phyloP scores from a whole-genome alignment of 2,113 vertebrate species.

The Columba livia region DNA sequence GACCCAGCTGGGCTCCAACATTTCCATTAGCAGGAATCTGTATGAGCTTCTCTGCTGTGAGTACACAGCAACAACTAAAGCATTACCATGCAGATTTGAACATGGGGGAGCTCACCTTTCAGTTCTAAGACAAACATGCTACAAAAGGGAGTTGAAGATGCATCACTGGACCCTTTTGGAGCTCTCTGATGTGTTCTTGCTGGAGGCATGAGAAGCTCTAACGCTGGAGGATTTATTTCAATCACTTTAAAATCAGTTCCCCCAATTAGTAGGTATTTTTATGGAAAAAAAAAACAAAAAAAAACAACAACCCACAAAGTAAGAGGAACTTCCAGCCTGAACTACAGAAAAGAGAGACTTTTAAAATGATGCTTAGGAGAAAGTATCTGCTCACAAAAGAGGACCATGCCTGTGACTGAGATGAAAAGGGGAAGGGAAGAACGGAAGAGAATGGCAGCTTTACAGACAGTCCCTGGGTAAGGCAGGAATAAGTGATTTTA shows the following conservation, averaged over 20 bases:
- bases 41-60: not conserved
- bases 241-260: not conserved
- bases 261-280: not conserved
- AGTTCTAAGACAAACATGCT: not conserved
- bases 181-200: not conserved
- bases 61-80: not conserved
- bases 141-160: not conserved
- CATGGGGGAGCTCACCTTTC: not conserved
- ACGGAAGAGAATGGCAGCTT: not conserved
- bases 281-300: not conserved
- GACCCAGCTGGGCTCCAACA: not conserved
- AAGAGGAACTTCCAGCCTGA: not conserved
- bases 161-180: not conserved
- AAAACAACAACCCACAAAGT: not conserved
- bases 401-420: not conserved
- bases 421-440: not conserved
- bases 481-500: not conserved
- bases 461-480: not conserved
- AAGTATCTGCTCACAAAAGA: not conserved
- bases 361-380: not conserved
- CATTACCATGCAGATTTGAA: not conserved
- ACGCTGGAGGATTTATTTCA: not conserved
- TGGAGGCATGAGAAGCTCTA: conserved; percentile 5
- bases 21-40: not conserved
- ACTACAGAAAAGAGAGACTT: not conserved